Evolutionary conservation across 2,888 invertebrate genomes (phyloP).

Genomic region (Orchesella flavescens): DNA sequence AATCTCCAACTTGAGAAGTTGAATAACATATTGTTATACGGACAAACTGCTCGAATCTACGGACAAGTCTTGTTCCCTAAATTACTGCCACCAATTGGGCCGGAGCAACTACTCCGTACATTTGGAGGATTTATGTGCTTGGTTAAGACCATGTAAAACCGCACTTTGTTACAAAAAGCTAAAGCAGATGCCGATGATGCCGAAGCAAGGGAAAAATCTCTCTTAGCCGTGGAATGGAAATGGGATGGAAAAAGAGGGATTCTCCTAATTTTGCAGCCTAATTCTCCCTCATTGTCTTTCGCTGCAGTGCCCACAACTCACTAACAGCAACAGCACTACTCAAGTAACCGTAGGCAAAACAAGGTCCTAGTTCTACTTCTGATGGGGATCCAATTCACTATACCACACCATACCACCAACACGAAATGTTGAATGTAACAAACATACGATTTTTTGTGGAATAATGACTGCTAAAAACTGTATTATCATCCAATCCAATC

Average conservation of each 20-base stretch:
- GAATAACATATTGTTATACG: too few relatives aligned
- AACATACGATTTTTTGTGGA: constrained; percentile 4
- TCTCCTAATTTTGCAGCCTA: not conserved
- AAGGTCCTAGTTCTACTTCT: not conserved
- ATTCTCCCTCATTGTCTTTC: not conserved
- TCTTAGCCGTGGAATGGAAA: not conserved
- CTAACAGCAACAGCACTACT: not conserved
- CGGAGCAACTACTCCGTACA: constrained; percentile 21
- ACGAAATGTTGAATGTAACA: not conserved
- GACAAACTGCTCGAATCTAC: not conserved
- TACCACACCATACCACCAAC: too few relatives aligned
- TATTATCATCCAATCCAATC: constrained; percentile 17
- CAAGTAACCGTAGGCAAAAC: not conserved
- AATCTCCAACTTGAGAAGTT: too few relatives aligned
- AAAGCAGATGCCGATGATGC: not conserved
- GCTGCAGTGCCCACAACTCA: constrained; percentile 11
- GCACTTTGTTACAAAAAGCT: constrained; percentile 23
- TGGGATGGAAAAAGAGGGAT: not conserved
- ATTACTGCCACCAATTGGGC: constrained; percentile 34
- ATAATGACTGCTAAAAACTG: constrained; percentile 27
- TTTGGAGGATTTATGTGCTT: constrained; percentile 33
- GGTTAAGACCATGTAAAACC: constrained; percentile 34
- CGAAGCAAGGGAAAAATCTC: not conserved
- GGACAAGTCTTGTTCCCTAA: constrained; percentile 1
- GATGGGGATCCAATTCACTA: not conserved